These are phyloP conservation scores for Drosophila bocki DNA, from an alignment of 1,140 invertebrate genomes.

Conservation along the genomic window DNA sequence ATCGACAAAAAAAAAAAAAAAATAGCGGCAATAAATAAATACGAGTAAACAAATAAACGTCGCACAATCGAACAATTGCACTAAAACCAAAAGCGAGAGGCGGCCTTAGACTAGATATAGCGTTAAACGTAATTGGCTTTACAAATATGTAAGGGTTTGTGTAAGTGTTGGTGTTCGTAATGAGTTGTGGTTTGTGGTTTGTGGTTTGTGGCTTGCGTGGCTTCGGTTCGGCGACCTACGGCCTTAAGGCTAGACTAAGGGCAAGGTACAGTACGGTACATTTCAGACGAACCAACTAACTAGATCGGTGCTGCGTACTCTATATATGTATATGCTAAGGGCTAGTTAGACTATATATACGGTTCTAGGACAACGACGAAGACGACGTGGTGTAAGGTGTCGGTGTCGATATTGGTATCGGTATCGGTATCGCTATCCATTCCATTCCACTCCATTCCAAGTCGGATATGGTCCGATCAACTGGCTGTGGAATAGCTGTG, in stretches of 20 bases:
- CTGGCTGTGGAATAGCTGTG: slow-evolving; percentile 78
- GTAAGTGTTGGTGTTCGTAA: slow-evolving; percentile 20
- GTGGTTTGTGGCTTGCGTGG: slow-evolving; percentile 12
- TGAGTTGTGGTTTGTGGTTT: slow-evolving; percentile 4
- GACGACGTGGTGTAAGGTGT: slow-evolving; percentile 24
- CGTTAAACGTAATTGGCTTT: slow-evolving; percentile 34
- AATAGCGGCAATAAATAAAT: slow-evolving; percentile 38
- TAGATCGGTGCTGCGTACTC: slow-evolving; percentile 52
- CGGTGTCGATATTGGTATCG: slow-evolving; percentile 4
- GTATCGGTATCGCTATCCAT: slow-evolving; percentile 17
- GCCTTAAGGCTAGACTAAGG: slow-evolving; percentile 42
- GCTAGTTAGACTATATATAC: slow-evolving; percentile 50
- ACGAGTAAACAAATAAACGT: slow-evolving; percentile 18
- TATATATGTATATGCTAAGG: slow-evolving; percentile 30
- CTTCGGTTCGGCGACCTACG: slow-evolving; percentile 13
- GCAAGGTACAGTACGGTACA: slow-evolving; percentile 39
- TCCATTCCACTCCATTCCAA: slow-evolving; percentile 26
- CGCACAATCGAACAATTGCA: slow-evolving; percentile 19
- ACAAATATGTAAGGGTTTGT: slow-evolving; percentile 23
- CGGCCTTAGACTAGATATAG: slow-evolving; percentile 43
- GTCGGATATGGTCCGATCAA: slow-evolving; percentile 44
- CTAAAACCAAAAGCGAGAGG: slow-evolving; percentile 32
- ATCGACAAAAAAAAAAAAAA: slow-evolving; percentile 8
- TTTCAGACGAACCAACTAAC: slow-evolving; percentile 40
- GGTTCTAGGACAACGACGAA: slow-evolving; percentile 46